Base-by-base conservation (phyloP, 2,113 vertebrate genomes). In the Tyrannus savana region DNA sequence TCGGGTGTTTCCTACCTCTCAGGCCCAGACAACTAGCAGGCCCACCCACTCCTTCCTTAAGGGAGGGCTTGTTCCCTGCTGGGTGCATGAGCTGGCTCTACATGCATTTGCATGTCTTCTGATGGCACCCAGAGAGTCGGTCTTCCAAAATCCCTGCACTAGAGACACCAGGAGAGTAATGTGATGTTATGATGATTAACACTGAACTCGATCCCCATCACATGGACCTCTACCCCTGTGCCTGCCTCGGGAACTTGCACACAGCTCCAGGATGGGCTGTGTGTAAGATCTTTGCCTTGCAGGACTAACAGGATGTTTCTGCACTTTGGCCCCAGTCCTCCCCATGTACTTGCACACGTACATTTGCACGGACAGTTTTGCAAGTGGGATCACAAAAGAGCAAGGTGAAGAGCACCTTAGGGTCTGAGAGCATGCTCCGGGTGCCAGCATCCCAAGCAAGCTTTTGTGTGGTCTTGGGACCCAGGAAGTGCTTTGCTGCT, bases 51-150 rank as follows among this genome's bases (percentile, higher is more conserved):
- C 84, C 59, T 87, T 79, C 84, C 93, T 97, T 3, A 35, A 90
- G 95, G 90, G 90, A 91, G 86, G 59, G 75, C 87, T 94, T 93
- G 90, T 88, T 96, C 85, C 79, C 79, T 74, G 68, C 82, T 58
- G n/a, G 68, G 47, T 41, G 42, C 72, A 86, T 96, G 91, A 96
- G 95, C 85, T 97, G 96, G 90, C 92, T 91, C 72, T 90, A 12
- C 93, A 12, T 86, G 95, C 87, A 50, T 96, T 97, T 96, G 92
- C 95, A 90, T 86, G 96, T 90, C 87, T 93, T 83, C 85, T 73
- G 79, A 93, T 90, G 95, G 90, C 28, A 6, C 59, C 52, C 1
- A 0, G 41, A 75, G 78, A 94, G 78, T 25, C 9, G 1, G 49
- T 90, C 49, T 73, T 82, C 82, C 87, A 85, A 93, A 73, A 94